phyloP scores from a whole-genome alignment of 2,113 vertebrate genomes.

The Urocitellus parryii region DNA sequence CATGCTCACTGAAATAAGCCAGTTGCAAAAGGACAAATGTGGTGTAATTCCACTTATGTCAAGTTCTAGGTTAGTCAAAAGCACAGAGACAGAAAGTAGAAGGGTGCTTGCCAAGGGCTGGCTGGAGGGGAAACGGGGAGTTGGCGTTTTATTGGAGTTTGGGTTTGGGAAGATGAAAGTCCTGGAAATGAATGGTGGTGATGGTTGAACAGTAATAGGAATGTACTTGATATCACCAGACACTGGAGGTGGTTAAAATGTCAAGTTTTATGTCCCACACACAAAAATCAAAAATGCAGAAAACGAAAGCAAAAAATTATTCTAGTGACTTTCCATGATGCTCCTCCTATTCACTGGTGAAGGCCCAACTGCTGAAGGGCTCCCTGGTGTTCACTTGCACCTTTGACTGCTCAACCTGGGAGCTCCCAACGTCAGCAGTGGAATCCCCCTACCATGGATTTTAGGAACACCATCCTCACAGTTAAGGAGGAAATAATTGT shows the following conservation, averaged over 20 bases:
- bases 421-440: too few relatives aligned
- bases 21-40: background rate
- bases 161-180: background rate
- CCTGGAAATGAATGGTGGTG: background rate
- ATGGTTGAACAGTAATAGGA: background rate
- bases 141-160: background rate
- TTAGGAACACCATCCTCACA: background rate
- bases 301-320: background rate
- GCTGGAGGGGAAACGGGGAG: background rate
- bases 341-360: background rate
- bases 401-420: background rate
- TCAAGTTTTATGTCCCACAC: background rate
- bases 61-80: background rate
- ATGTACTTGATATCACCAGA: background rate
- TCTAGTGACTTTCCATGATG: background rate
- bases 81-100: background rate
- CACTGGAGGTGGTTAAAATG: background rate
- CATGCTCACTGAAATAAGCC: background rate
- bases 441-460: background rate
- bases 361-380: background rate
- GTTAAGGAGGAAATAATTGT: background rate
- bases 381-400: rapidly evolving
- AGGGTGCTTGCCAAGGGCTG: background rate
- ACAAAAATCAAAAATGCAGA: background rate
- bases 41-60: background rate